A percentile compares a stretch with the other conserved stretches of the same genome.
Evolutionary conservation across 1,140 invertebrate genomes (phyloP).

Genomic region (Spodoptera litura): DNA sequence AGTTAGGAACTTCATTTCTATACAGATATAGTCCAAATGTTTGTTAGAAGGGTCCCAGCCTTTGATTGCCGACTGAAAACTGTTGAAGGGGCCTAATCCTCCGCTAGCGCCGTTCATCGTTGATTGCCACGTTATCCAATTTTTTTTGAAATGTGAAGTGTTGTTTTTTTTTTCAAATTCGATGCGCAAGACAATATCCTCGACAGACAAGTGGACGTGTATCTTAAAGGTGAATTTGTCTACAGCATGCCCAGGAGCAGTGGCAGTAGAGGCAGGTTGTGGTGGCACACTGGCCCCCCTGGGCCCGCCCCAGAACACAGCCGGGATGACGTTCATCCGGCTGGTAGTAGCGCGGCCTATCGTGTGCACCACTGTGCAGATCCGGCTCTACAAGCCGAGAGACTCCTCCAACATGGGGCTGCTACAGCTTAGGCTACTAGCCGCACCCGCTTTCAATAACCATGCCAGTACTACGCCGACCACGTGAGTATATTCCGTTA

Average conservation of each 20-base stretch:
- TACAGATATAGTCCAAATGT: too few relatives aligned
- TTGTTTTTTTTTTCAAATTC: too few relatives aligned
- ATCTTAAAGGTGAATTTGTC: not conserved
- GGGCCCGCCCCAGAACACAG: slow-evolving; percentile 89
- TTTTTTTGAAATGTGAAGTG: too few relatives aligned
- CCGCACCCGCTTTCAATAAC: slow-evolving; percentile 88
- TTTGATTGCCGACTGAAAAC: too few relatives aligned
- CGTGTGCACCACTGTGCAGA: slow-evolving; percentile 89
- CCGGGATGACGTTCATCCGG: slow-evolving; percentile 94
- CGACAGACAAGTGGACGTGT: too few relatives aligned
- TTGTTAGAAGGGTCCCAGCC: too few relatives aligned
- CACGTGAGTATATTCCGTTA: slow-evolving; percentile 53
- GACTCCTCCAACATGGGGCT: slow-evolving; percentile 95
- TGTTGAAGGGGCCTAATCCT: too few relatives aligned
- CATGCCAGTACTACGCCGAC: slow-evolving; percentile 49
- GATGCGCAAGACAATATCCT: too few relatives aligned
- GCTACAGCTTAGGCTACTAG: slow-evolving; percentile 94
- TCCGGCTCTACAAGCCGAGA: slow-evolving; percentile 92
- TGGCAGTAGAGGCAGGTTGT: slow-evolving; percentile 92
- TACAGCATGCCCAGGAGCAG: slow-evolving; percentile 94
- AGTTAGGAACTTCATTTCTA: too few relatives aligned
- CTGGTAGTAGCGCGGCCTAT: slow-evolving; percentile 93
- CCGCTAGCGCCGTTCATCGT: too few relatives aligned
- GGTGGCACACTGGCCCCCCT: slow-evolving; percentile 82
- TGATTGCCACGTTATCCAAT: too few relatives aligned